Base-by-base conservation (phyloP, 92 coral and sea anemone genomes). In the Blastomussa wellsi region DNA sequence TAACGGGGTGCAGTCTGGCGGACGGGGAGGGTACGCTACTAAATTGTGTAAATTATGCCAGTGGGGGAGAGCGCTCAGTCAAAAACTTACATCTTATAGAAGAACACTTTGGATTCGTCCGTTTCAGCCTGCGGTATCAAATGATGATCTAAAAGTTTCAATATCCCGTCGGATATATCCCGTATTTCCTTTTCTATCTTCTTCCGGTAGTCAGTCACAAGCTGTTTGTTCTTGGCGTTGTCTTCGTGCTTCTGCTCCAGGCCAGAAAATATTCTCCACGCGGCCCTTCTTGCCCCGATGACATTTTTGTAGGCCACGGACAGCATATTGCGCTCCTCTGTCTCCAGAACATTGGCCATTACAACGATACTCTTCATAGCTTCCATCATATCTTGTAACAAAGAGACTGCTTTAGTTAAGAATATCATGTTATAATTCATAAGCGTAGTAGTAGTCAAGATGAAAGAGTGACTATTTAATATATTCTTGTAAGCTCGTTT, bases 251-350 rank as follows among this genome's bases (percentile, higher is more conserved):
- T 82, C 52, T 51, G 9, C 53, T 85, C 93, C 16, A 90, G 65
- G 76, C 92, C 88, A 76, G 92, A 67, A 51, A 93, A 79, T 73
- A 93, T 90, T 71, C 95, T 90, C 95, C 95, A 93, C 1, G 95
- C 89, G 9, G 95, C 93, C 22, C 95, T 82, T 49, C 95, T 85
- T 12, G 91, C 88, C 1, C 95, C 95, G 49, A 93, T 93, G 81
- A 93, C 93, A 60, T 93, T 93, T 76, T 93, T 93, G 87, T 93
- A 93, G 32, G 93, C 95, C 32, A 93, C 95, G 17, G 95, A 93
- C 44, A 93, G 81, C 90, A 93, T 79, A 69, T 93, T 93, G 20
- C 95, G 87, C 49, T 93, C 95, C 78, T 93, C 95, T 31, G 91
- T 77, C 66, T 80, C 78, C 88, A 93, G 78, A 28, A 84, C 93